phyloP scores from a whole-genome alignment of 2,888 invertebrate species.

The Mythimna vitellina region DNA sequence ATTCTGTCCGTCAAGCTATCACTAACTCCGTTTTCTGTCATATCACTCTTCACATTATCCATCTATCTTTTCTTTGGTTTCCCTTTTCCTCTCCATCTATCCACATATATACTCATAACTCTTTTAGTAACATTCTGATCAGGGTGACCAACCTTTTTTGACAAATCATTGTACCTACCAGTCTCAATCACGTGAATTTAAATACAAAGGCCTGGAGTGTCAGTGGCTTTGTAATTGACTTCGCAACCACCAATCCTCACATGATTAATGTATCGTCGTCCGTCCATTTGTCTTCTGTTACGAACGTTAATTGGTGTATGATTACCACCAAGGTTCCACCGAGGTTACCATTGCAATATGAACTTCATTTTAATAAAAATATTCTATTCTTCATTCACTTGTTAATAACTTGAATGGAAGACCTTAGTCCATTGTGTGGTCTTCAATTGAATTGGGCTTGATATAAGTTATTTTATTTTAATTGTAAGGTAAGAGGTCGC shows the following conservation, averaged over 20 bases:
- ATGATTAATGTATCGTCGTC: slow-evolving; percentile 81
- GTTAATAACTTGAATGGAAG: slow-evolving; percentile 30
- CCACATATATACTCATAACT: too few species aligned
- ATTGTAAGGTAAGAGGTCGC: slow-evolving; percentile 21
- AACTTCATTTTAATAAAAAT: slow-evolving; percentile 59
- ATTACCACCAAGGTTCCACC: slow-evolving; percentile 71
- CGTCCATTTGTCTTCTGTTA: slow-evolving; percentile 83
- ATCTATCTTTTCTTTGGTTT: too few species aligned
- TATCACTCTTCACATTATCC: too few species aligned
- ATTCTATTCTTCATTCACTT: slow-evolving; percentile 48
- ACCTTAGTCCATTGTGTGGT: slow-evolving; percentile 47
- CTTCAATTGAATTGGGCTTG: slow-evolving; percentile 32
- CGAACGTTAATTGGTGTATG: slow-evolving; percentile 82
- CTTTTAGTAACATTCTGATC: too few species aligned
- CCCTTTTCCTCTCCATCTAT: too few species aligned
- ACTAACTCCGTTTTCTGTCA: too few species aligned
- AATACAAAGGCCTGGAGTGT: slow-evolving; percentile 34
- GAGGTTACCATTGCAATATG: slow-evolving; percentile 66
- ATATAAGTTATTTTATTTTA: slow-evolving; percentile 33
- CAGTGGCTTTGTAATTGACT: slow-evolving; percentile 23
- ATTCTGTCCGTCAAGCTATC: too few species aligned
- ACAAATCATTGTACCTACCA: neutral
- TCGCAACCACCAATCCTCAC: slow-evolving; percentile 51
- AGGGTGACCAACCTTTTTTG: too few species aligned
- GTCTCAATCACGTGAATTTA: slow-evolving; percentile 4